A percentile compares a stretch with the other conserved stretches of the same genome.
Conservation (phyloP, 2,797 vertebrate species). For the Chlorospingus flavigularis region DNA sequence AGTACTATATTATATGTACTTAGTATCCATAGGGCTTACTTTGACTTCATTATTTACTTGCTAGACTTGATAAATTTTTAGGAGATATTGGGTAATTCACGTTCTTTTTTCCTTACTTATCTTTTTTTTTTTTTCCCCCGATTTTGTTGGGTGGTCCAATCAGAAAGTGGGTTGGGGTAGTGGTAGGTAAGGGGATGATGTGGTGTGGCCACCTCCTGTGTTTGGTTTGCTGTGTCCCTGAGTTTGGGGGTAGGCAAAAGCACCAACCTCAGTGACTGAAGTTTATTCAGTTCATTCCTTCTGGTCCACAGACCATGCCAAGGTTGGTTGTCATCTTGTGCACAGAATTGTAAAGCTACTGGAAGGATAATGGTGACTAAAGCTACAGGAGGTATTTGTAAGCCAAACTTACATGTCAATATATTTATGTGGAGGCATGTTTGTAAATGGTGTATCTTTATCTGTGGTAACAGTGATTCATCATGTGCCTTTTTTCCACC, state of each 20-base stretch:
- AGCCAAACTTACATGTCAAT: not conserved
- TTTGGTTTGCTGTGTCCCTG: not conserved
- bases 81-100: not conserved
- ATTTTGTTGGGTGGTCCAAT: not conserved
- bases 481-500: not conserved
- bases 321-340: not conserved
- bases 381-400: not conserved
- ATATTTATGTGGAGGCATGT: not conserved
- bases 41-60: not conserved
- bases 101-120: not conserved
- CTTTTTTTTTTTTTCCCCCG: rapidly evolving
- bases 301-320: not conserved
- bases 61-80: not conserved
- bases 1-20: not conserved
- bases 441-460: not conserved
- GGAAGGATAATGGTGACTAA: not conserved
- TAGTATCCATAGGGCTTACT: not conserved
- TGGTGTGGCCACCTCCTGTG: not conserved
- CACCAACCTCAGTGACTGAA: not conserved
- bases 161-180: not conserved
- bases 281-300: not conserved
- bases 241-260: not conserved
- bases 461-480: not conserved
- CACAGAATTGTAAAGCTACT: not conserved
- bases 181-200: rapidly evolving